Conservation (phyloP, 2,797 vertebrate genomes). For the Spondyliosoma cantharus region DNA sequence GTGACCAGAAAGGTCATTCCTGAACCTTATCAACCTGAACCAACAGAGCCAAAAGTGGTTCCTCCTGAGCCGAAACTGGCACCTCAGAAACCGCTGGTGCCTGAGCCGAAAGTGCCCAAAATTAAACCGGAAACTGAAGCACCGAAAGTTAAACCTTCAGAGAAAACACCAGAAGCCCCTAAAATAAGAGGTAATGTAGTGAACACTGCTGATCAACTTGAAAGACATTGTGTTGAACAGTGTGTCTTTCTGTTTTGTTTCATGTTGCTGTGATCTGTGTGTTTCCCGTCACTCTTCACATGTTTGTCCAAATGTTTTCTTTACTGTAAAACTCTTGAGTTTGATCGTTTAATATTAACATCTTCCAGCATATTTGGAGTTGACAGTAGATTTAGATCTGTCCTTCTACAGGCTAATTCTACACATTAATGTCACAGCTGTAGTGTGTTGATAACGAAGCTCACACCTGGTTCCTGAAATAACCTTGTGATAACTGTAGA, state of each 20-base stretch:
- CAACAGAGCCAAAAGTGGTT: constrained; percentile 54
- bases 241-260: constrained; percentile 13
- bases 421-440: background rate
- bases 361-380: background rate
- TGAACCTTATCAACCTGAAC: constrained; percentile 65
- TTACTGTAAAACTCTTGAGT: constrained; percentile 54
- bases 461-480: background rate
- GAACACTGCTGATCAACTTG: constrained; percentile 9
- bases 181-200: constrained; percentile 84
- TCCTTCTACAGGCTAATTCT: constrained; percentile 1
- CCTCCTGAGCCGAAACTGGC: constrained; percentile 52
- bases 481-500: background rate
- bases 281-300: constrained; percentile 17
- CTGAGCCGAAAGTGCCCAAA: constrained; percentile 44
- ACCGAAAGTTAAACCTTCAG: constrained; percentile 22
- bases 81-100: constrained; percentile 1
- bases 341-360: constrained; percentile 16
- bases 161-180: constrained; percentile 74
- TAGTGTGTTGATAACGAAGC: background rate
- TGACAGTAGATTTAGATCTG: constrained; percentile 6
- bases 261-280: constrained; percentile 29
- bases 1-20: constrained; percentile 31
- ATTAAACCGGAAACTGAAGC: constrained; percentile 43
- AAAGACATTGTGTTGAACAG: constrained; percentile 3
- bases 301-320: constrained; percentile 21